These are phyloP conservation scores for Acanthochromis polyacanthus DNA, from an alignment of 2,113 vertebrate genomes.

Conservation along the genomic window DNA sequence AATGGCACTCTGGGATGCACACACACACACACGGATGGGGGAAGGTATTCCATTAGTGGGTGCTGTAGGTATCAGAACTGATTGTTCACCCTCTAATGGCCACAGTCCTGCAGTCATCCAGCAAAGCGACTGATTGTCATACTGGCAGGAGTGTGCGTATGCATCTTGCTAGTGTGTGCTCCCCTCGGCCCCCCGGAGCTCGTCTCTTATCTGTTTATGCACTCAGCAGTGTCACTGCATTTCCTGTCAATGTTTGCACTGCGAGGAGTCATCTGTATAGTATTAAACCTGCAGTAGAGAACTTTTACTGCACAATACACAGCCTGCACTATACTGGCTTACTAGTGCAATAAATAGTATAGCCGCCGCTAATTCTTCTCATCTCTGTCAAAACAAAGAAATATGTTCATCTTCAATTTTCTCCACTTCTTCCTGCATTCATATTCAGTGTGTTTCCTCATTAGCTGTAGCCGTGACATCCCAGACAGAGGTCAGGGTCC, in stretches of 20 bases:
- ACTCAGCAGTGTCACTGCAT: conserved; percentile 28
- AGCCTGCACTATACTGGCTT: neutral
- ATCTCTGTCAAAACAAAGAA: conserved; percentile 4
- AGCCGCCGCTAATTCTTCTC: neutral
- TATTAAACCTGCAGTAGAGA: neutral
- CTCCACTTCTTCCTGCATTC: conserved; percentile 8
- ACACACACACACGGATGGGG: conserved; percentile 4
- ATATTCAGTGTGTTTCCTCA: conserved; percentile 34
- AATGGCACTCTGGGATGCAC: conserved; percentile 4
- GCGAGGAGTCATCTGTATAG: neutral
- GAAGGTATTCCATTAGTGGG: conserved; percentile 62
- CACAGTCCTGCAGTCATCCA: conserved; percentile 52
- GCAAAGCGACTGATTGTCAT: conserved; percentile 57
- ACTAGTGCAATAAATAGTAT: neutral
- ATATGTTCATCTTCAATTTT: neutral
- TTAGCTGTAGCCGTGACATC: conserved; percentile 43
- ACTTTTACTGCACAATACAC: neutral
- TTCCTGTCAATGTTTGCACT: conserved; percentile 48
- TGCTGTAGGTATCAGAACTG: conserved; percentile 46
- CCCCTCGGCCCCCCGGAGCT: conserved; percentile 20
- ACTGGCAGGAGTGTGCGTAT: conserved; percentile 10
- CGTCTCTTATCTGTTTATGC: conserved; percentile 41
- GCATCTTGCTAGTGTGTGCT: neutral
- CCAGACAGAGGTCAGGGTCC: conserved; percentile 50
- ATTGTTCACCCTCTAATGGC: conserved; percentile 63